Evolutionary conservation across 2,797 vertebrate genomes (phyloP).

Genomic region (Natrix natrix): DNA sequence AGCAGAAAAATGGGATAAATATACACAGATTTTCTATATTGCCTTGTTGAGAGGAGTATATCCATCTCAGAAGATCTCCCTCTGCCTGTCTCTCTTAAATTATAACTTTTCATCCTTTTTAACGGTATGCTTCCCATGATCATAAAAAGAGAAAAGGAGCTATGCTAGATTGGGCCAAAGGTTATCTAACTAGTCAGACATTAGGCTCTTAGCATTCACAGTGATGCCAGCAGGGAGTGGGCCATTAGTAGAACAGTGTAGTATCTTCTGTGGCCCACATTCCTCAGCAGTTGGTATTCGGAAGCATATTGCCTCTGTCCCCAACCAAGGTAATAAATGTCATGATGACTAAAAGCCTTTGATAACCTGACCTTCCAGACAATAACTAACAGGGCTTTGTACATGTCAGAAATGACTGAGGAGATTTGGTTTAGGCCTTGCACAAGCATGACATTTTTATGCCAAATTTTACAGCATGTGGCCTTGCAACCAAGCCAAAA

Average conservation of each 20-base stretch:
- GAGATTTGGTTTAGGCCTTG: neutral
- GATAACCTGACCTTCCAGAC: neutral
- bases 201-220: neutral
- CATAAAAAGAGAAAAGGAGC: neutral
- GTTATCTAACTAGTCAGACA: neutral
- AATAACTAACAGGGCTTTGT: neutral
- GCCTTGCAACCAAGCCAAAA: neutral
- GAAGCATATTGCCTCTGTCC: neutral
- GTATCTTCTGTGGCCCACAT: neutral
- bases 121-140: neutral
- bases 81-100: neutral
- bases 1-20: conserved; percentile 18
- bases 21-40: neutral
- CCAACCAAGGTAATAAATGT: neutral
- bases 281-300: neutral
- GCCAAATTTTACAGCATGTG: neutral
- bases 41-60: conserved; percentile 17
- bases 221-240: neutral
- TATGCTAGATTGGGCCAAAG: neutral
- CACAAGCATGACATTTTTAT: neutral
- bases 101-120: neutral
- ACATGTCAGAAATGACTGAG: neutral
- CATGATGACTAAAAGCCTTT: neutral
- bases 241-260: neutral
- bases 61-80: neutral